Evolutionary conservation across 2,797 vertebrate species (phyloP).

Genomic region (Petrocephalus schoutedeni): DNA sequence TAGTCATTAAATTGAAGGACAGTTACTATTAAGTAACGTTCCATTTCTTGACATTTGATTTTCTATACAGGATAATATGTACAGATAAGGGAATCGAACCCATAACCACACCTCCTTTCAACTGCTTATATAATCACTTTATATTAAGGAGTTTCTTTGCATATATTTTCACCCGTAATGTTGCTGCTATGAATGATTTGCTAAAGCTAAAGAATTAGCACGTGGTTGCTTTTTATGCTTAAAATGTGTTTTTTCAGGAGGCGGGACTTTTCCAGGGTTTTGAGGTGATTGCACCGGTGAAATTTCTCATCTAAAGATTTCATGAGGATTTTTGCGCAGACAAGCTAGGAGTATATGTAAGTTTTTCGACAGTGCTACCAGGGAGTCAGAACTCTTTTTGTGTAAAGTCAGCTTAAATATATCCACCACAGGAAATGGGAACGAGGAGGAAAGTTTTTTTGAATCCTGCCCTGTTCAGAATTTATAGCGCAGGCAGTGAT

Average conservation of each 20-base stretch:
- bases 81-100: background rate
- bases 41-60: background rate
- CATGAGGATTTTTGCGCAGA: conserved; percentile 7
- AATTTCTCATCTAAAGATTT: background rate
- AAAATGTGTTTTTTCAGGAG: background rate
- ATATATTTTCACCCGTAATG: background rate
- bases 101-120: background rate
- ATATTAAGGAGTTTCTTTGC: background rate
- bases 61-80: background rate
- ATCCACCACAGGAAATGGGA: conserved; percentile 12
- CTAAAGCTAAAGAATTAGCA: background rate
- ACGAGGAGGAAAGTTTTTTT: conserved; percentile 38
- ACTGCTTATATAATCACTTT: background rate
- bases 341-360: background rate
- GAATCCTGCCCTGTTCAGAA: conserved; percentile 55
- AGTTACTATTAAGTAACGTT: background rate
- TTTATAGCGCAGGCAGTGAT: conserved; percentile 42
- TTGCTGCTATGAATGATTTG: background rate
- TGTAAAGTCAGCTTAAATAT: conserved; percentile 35
- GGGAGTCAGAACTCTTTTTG: conserved; percentile 13
- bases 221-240: background rate
- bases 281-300: background rate
- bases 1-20: background rate
- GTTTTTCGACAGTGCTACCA: background rate
- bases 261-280: background rate